Evolutionary conservation across 2,888 invertebrate genomes (phyloP).

Genomic region (Galeopsomyia nigrocyanea): DNA sequence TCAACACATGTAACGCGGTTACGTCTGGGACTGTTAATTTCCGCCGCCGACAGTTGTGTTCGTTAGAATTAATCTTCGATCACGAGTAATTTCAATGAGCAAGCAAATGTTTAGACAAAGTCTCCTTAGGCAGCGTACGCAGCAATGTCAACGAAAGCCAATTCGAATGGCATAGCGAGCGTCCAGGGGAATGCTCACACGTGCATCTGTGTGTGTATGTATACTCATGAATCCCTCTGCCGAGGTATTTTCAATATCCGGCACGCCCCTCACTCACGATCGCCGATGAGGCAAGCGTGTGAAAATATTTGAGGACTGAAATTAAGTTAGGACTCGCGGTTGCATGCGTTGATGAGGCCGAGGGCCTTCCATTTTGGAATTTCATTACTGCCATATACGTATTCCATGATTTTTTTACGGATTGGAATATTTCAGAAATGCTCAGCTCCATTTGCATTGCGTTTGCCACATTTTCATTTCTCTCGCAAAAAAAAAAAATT

Average conservation of each 20-base stretch:
- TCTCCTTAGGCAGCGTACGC: too few relatives aligned
- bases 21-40: too few relatives aligned
- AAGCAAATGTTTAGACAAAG: too few relatives aligned
- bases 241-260: constrained; percentile 66
- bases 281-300: constrained; percentile 21
- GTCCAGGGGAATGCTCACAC: neutral
- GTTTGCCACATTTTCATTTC: constrained; percentile 33
- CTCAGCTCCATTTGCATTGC: constrained; percentile 10
- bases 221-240: constrained; percentile 1
- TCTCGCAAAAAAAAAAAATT: neutral
- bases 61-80: too few relatives aligned
- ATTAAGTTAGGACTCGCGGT: constrained; percentile 34
- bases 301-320: constrained; percentile 43
- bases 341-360: neutral
- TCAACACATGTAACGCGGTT: too few relatives aligned
- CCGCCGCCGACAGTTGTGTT: too few relatives aligned
- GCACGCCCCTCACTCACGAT: constrained; percentile 48
- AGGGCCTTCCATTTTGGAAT: neutral
- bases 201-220: constrained; percentile 49
- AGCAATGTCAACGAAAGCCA: constrained; percentile 10
- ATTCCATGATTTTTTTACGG: neutral
- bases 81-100: too few relatives aligned
- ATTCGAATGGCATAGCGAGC: constrained; percentile 1
- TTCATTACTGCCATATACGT: neutral
- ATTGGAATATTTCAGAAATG: too few relatives aligned